Evolutionary conservation across 1,140 invertebrate genomes (phyloP).

Genomic region (Lasioglossum baleicum): DNA sequence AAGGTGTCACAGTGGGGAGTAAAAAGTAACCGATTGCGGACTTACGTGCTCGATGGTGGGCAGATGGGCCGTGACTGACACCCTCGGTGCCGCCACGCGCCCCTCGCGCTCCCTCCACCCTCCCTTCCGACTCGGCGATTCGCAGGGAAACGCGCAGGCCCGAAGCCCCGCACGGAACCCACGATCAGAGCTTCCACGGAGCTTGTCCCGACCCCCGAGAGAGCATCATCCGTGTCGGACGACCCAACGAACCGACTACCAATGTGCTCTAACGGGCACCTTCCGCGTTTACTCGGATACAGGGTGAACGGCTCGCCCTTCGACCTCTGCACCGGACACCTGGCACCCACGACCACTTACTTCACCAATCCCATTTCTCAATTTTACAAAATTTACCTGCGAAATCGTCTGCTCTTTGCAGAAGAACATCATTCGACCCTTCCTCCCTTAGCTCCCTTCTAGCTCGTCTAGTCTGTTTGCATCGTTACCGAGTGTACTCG

Average conservation of each 20-base stretch:
- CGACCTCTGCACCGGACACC: neutral
- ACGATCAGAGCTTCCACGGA: slow-evolving; percentile 46
- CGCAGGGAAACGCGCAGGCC: slow-evolving; percentile 52
- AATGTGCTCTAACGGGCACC: slow-evolving; percentile 37
- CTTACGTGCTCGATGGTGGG: slow-evolving; percentile 78
- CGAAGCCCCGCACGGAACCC: slow-evolving; percentile 50
- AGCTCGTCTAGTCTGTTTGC: no score
- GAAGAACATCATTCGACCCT: no score
- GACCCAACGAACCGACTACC: slow-evolving; percentile 37
- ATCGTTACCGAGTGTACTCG: no score
- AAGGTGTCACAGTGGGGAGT: neutral
- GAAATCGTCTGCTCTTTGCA: no score
- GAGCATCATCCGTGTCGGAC: slow-evolving; percentile 41
- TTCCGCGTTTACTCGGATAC: slow-evolving; percentile 3
- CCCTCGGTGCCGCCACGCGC: slow-evolving; percentile 71
- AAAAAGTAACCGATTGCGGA: slow-evolving; percentile 56
- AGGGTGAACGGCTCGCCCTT: slow-evolving; percentile 46
- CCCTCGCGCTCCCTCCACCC: slow-evolving; percentile 50
- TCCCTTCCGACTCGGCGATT: slow-evolving; percentile 46
- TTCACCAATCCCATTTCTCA: no score
- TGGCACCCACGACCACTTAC: no score
- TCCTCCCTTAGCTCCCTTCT: no score
- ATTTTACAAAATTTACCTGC: no score
- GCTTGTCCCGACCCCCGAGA: slow-evolving; percentile 49
- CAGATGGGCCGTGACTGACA: slow-evolving; percentile 79